Evolutionary conservation across 2,888 invertebrate species (phyloP).

Genomic region (Tricholauxania praeusta): DNA sequence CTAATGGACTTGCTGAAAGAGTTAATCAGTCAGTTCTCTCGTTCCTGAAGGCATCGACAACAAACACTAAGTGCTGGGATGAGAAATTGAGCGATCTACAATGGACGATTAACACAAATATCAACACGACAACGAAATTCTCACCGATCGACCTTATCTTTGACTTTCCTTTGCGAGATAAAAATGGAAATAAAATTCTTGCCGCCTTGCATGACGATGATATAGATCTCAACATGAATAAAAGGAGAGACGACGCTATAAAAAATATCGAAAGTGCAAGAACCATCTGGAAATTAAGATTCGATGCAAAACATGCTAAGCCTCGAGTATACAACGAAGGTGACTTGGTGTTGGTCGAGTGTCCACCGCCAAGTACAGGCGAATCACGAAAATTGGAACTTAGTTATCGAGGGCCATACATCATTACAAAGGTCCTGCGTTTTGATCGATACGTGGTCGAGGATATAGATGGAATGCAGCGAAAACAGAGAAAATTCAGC

Average conservation of each 20-base stretch:
- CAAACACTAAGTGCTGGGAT: slow-evolving; percentile 41
- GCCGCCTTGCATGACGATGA: slow-evolving; percentile 34
- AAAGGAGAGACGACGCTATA: slow-evolving; percentile 29
- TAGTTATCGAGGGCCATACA: slow-evolving; percentile 34
- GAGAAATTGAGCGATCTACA: slow-evolving; percentile 29
- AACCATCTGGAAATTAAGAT: slow-evolving; percentile 36
- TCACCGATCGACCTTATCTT: slow-evolving; percentile 45
- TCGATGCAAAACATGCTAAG: slow-evolving; percentile 31
- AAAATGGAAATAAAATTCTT: slow-evolving; percentile 36
- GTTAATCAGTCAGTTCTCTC: slow-evolving; percentile 38
- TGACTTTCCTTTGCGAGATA: slow-evolving; percentile 42
- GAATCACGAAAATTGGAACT: slow-evolving; percentile 23
- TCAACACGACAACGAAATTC: slow-evolving; percentile 37
- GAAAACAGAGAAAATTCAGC: slow-evolving; percentile 27
- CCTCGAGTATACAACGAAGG: slow-evolving; percentile 26
- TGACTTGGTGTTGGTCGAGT: slow-evolving; percentile 34
- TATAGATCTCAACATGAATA: slow-evolving; percentile 25
- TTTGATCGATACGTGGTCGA: slow-evolving; percentile 44
- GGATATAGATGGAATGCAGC: slow-evolving; percentile 35
- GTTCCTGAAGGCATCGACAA: slow-evolving; percentile 24
- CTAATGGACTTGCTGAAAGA: slow-evolving; percentile 43
- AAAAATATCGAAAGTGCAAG: slow-evolving; percentile 32
- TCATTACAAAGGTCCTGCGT: slow-evolving; percentile 34
- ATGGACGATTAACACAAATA: slow-evolving; percentile 40
- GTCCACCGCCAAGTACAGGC: slow-evolving; percentile 37